Conservation (phyloP, 2,113 vertebrate species). For the Grallaria varia region DNA sequence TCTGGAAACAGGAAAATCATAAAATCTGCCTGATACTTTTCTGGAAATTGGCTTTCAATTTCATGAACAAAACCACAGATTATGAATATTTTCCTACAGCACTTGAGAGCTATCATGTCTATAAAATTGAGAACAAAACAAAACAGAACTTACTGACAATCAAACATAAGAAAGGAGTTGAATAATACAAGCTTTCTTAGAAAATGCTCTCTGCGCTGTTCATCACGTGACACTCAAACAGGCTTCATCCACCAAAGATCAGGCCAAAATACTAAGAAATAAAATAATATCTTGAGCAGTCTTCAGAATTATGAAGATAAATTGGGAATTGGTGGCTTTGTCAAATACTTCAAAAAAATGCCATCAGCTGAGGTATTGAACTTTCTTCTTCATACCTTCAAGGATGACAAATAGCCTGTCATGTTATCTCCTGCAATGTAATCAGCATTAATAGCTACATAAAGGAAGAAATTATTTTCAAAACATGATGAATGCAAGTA, state of each 20-base stretch:
- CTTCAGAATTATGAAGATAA: not conserved
- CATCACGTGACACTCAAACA: not conserved
- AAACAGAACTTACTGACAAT: not conserved
- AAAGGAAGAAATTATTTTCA: conserved; percentile 35
- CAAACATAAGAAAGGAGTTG: not conserved
- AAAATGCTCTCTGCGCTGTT: not conserved
- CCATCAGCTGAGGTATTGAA: not conserved
- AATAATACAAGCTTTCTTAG: not conserved
- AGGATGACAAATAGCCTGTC: conserved; percentile 13
- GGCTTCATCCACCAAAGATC: not conserved
- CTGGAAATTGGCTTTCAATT: not conserved
- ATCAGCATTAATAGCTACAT: conserved; percentile 32
- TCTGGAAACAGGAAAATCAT: not conserved
- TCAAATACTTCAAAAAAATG: not conserved
- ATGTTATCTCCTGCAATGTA: not conserved
- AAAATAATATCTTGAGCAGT: not conserved
- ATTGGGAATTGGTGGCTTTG: not conserved
- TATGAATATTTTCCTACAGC: not conserved
- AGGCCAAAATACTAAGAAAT: not conserved
- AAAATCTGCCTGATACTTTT: not conserved
- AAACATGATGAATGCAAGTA: not conserved
- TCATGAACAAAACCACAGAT: not conserved
- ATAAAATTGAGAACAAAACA: not conserved
- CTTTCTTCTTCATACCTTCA: not conserved
- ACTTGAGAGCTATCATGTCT: not conserved